phyloP scores from a whole-genome alignment of 2,888 invertebrate genomes.

The Oscheius sp. region DNA sequence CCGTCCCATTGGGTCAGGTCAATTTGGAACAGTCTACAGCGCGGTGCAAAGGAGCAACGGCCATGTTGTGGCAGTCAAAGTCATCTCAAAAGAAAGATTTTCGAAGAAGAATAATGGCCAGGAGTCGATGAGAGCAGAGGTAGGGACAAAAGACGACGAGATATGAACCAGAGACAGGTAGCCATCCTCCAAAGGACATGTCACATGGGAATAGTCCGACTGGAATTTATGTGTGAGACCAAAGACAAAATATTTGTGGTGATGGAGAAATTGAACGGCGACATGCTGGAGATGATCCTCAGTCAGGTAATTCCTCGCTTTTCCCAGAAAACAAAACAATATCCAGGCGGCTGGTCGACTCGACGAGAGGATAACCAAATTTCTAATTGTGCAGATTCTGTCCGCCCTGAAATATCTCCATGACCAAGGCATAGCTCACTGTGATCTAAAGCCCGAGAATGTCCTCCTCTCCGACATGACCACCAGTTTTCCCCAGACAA shows the following conservation, averaged over 20 bases:
- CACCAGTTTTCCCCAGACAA: constrained; percentile 72
- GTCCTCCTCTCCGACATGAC: constrained; percentile 70
- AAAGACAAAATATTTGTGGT: constrained; percentile 97
- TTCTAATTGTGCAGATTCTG: constrained; percentile 81
- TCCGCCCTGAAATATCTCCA: constrained; percentile 95
- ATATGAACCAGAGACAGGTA: constrained; percentile 24
- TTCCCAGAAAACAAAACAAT: background rate
- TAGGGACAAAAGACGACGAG: constrained; percentile 23
- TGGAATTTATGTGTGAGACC: constrained; percentile 98
- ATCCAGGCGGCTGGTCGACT: constrained; percentile 82
- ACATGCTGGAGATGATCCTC: constrained; percentile 84
- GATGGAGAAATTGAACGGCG: constrained; percentile 98
- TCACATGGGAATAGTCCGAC: constrained; percentile 80
- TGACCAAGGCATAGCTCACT: constrained; percentile 90
- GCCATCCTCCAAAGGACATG: constrained; percentile 70
- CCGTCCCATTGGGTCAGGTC: constrained; percentile 96
- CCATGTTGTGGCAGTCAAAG: constrained; percentile 72
- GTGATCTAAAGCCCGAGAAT: constrained; percentile 73
- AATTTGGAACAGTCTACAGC: constrained; percentile 98
- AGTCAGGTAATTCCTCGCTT: constrained; percentile 48
- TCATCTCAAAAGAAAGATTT: constrained; percentile 72
- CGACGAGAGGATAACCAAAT: constrained; percentile 83
- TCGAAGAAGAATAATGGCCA: constrained; percentile 62
- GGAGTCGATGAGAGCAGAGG: constrained; percentile 71
- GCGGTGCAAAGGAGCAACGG: constrained; percentile 77